phyloP scores from a whole-genome alignment of 2,888 invertebrate species.

The Parascotia fuliginaria region DNA sequence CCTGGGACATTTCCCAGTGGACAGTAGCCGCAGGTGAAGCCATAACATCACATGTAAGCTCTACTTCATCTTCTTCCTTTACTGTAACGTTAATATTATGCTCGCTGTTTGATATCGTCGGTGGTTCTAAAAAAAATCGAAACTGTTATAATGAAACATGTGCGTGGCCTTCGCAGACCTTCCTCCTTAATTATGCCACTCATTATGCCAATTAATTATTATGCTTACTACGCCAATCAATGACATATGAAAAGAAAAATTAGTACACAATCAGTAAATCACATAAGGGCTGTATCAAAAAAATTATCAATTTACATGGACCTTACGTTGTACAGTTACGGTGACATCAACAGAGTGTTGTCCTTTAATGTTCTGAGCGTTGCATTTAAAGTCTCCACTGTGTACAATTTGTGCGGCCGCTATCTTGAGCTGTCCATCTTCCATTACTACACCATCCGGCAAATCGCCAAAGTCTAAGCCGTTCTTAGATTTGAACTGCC shows the following conservation, averaged over 20 bases:
- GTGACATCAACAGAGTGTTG: conserved; percentile 48
- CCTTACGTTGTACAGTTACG: conserved; percentile 67
- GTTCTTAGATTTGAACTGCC: conserved; percentile 57
- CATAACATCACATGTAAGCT: conserved; percentile 62
- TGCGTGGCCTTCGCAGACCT: too few species aligned
- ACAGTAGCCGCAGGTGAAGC: conserved; percentile 63
- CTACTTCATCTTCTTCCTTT: conserved; percentile 54
- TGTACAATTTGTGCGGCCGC: conserved; percentile 48
- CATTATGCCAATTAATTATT: too few species aligned
- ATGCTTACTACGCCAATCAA: too few species aligned
- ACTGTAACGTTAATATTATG: conserved; percentile 41
- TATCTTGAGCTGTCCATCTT: conserved; percentile 52
- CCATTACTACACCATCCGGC: conserved; percentile 51
- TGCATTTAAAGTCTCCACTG: conserved; percentile 64
- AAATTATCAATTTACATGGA: neutral
- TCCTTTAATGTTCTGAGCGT: conserved; percentile 61
- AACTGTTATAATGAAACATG: too few species aligned
- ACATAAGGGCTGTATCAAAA: too few species aligned
- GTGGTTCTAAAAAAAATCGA: conserved; percentile 63
- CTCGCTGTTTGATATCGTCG: conserved; percentile 53
- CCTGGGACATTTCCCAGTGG: conserved; percentile 64
- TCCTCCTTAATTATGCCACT: too few species aligned
- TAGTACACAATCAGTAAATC: too few species aligned
- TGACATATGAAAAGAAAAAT: too few species aligned
- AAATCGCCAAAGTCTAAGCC: conserved; percentile 45